Base-by-base conservation (phyloP, 2,888 invertebrate genomes). In the Drosophila falleni region DNA sequence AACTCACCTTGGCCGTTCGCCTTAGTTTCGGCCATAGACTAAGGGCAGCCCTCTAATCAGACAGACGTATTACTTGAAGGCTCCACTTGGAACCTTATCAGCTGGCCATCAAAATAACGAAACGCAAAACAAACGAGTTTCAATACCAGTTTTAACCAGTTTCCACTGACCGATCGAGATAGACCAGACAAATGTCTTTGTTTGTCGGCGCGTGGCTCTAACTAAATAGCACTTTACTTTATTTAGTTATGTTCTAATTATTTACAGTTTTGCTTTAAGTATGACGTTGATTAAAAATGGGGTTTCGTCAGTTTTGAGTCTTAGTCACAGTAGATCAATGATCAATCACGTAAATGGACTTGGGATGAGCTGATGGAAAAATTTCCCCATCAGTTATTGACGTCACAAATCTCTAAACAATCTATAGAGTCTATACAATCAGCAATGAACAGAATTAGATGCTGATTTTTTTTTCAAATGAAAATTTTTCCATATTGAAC, bases 141-240 rank as follows among this genome's bases (percentile, higher is more conserved):
- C 37, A 37, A 42, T 60, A 35, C 80, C 71, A 63, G 80, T 71
- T 80, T 29, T 53, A 78, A 69, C 76, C 68, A 68, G 78, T 80
- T 80, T 16, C 9, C 51, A 39, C 46, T 8, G 44, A 47, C 16
- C 29, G 41, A 29, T 41, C 35, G 29, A 55, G 15, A 11, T n/a
- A n/a, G 15, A 9, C 26, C 61, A 35, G 39, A 64, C 60, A 53
- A 59, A 15, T 49, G 35, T 13, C 15, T 59, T 42, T 55, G 53
- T 53, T 31, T 39, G 19, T 35, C 42, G 71, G 59, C 62, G 71
- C 55, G 55, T 76, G 67, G 44, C 78, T 41, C 15, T 19, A 63
- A 13, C 13, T 33, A 5, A 49, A 44, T 11, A 58, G 42, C 33
- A 62, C 35, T 42, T 42, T 3, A 35, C 29, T 49, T 37, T 35